phyloP scores from a whole-genome alignment of 2,888 invertebrate genomes.

The Philereme transversata region DNA sequence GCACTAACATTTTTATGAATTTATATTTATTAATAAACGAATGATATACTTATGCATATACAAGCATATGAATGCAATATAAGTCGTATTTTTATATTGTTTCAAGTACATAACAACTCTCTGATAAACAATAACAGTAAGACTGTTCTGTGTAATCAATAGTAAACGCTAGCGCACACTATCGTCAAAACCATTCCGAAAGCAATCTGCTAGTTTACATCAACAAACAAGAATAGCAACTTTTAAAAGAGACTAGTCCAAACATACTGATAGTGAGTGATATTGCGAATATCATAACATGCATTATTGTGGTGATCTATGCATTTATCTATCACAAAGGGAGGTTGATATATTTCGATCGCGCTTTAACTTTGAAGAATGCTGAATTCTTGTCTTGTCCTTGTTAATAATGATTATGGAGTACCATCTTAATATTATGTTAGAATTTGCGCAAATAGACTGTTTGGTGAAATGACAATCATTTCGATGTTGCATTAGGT shows the following conservation, averaged over 20 bases:
- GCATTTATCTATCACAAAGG: too few relatives aligned
- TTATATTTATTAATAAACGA: slow-evolving; percentile 31
- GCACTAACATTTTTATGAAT: slow-evolving; percentile 53
- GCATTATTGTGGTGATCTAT: too few relatives aligned
- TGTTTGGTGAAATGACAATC: too few relatives aligned
- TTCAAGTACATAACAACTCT: slow-evolving; percentile 24
- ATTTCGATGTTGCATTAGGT: too few relatives aligned
- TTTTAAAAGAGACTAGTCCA: slow-evolving; percentile 17
- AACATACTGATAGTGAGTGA: slow-evolving; percentile 5
- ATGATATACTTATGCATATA: slow-evolving; percentile 29
- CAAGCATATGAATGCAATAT: slow-evolving; percentile 26
- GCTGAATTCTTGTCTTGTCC: too few relatives aligned
- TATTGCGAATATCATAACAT: slow-evolving; percentile 4
- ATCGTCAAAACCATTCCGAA: slow-evolving; percentile 7
- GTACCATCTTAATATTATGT: too few relatives aligned
- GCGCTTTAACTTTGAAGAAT: too few relatives aligned
- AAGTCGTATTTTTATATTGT: slow-evolving; percentile 28
- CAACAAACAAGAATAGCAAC: not conserved
- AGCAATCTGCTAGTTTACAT: slow-evolving; percentile 1
- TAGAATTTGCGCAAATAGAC: too few relatives aligned
- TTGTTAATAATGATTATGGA: too few relatives aligned
- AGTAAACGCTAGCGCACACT: slow-evolving; percentile 10
- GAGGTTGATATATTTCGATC: too few relatives aligned
- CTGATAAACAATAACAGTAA: not conserved
- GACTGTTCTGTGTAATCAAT: not conserved